These are phyloP conservation scores for Eospalax fontanierii DNA, from an alignment of 2,797 vertebrate genomes.

Conservation along the genomic window DNA sequence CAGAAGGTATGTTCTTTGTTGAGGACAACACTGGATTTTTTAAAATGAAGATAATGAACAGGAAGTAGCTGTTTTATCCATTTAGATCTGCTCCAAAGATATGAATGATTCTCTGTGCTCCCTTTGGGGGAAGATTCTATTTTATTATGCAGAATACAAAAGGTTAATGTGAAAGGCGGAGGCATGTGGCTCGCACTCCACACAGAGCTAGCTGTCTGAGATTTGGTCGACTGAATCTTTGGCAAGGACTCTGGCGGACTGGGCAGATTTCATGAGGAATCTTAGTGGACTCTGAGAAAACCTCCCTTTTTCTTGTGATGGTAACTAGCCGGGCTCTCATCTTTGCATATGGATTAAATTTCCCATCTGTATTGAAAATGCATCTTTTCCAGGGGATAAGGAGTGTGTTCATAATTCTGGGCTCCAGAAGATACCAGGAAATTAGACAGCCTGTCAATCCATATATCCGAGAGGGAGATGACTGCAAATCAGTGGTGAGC, in stretches of 20 bases:
- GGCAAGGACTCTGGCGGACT: not conserved
- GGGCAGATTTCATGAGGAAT: not conserved
- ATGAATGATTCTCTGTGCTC: not conserved
- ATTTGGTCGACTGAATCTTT: not conserved
- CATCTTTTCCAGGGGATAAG: slow-evolving; percentile 74
- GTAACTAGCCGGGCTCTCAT: slow-evolving; percentile 53
- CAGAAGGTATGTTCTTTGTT: not conserved
- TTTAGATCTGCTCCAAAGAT: slow-evolving; percentile 14
- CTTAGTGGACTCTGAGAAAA: not conserved
- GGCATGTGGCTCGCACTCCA: not conserved
- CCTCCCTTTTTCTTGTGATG: not conserved
- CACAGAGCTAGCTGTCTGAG: not conserved
- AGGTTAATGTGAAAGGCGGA: not conserved
- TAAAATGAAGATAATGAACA: slow-evolving; percentile 14
- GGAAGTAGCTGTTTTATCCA: not conserved
- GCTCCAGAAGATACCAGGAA: slow-evolving; percentile 79
- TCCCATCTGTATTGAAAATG: slow-evolving; percentile 79
- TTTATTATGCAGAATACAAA: slow-evolving; percentile 2
- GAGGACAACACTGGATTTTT: not conserved
- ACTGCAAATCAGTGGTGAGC: slow-evolving; percentile 84
- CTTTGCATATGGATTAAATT: slow-evolving; percentile 81
- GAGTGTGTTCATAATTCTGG: not conserved
- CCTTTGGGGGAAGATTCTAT: not conserved
- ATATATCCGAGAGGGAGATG: slow-evolving; percentile 79
- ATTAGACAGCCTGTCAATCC: slow-evolving; percentile 87